Percentiles rank a stretch among this genome's conserved stretches.
Evolutionary conservation across 2,113 vertebrate genomes (phyloP).

Genomic region (Mormoops blainvillei): DNA sequence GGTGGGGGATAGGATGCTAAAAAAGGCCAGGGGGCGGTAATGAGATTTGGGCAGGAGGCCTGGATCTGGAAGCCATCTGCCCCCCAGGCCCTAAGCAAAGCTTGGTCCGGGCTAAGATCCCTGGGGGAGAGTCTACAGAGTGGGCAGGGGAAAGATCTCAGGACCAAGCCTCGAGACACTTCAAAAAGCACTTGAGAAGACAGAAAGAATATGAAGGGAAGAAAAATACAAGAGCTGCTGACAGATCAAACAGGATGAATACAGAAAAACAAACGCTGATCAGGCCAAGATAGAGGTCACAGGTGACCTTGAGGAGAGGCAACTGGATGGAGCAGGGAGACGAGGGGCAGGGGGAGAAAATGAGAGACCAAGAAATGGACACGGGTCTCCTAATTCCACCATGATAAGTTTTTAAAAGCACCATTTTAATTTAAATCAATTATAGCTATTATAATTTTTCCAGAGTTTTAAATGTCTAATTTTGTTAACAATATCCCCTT

Average conservation of each 20-base stretch:
- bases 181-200: background rate
- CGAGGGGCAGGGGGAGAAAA: background rate
- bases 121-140: fast-evolving
- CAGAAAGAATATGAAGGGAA: background rate
- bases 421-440: background rate
- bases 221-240: background rate
- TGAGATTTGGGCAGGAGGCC: background rate
- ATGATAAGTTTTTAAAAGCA: background rate
- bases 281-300: background rate
- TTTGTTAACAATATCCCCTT: background rate
- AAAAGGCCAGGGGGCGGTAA: background rate
- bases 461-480: background rate
- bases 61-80: background rate
- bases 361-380: background rate
- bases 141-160: background rate
- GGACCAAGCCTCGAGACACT: background rate
- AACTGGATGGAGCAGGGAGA: fast-evolving
- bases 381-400: background rate
- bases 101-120: too few species aligned
- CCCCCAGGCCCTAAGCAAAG: background rate
- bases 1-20: fast-evolving
- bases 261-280: background rate
- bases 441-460: background rate
- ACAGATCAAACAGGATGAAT: background rate
- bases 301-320: background rate